A percentile compares a stretch with the other conserved stretches of the same genome.
Conservation (phyloP, 2,888 invertebrate genomes). For the Leucoptera coffeella region DNA sequence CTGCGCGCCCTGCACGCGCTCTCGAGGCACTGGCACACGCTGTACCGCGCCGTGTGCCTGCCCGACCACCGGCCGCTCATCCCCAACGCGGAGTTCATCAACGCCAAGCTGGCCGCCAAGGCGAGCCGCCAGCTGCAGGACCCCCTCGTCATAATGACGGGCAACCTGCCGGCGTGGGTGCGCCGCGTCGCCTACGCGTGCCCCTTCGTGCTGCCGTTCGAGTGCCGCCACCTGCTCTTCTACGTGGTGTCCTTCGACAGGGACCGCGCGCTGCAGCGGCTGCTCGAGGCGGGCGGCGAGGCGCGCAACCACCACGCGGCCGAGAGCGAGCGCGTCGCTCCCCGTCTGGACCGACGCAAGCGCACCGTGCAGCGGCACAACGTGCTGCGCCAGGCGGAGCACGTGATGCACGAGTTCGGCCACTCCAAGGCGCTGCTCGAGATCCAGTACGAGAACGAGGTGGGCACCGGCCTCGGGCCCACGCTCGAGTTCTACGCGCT, state of each 20-base stretch:
- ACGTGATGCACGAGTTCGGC: constrained; percentile 88
- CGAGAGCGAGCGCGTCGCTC: constrained; percentile 81
- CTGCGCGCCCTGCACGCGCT: constrained; percentile 87
- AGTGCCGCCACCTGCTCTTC: constrained; percentile 91
- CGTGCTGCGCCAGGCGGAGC: constrained; percentile 91
- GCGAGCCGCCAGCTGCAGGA: constrained; percentile 96
- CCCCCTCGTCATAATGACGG: constrained; percentile 96
- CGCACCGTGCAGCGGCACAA: constrained; percentile 84
- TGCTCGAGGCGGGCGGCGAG: constrained; percentile 90
- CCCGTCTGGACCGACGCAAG: constrained; percentile 88
- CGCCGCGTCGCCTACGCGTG: constrained; percentile 83
- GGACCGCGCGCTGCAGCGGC: constrained; percentile 90
- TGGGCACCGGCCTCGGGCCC: constrained; percentile 98
- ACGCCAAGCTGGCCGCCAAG: constrained; percentile 91
- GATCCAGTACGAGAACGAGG: constrained; percentile 67
- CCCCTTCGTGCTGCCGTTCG: constrained; percentile 96
- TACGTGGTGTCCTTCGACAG: constrained; percentile 98
- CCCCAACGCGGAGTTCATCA: constrained; percentile 76
- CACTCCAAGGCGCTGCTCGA: constrained; percentile 88
- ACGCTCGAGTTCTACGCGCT: constrained; percentile 98
- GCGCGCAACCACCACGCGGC: constrained; percentile 46
- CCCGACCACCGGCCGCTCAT: constrained; percentile 64
- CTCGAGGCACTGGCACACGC: constrained; percentile 85
- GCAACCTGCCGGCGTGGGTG: constrained; percentile 94
- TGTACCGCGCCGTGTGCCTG: constrained; percentile 67